Evolutionary conservation across 2,113 vertebrate genomes (phyloP), one percentile per base, ranked within the genome.

Genomic region (Eurystomus gularis): DNA sequence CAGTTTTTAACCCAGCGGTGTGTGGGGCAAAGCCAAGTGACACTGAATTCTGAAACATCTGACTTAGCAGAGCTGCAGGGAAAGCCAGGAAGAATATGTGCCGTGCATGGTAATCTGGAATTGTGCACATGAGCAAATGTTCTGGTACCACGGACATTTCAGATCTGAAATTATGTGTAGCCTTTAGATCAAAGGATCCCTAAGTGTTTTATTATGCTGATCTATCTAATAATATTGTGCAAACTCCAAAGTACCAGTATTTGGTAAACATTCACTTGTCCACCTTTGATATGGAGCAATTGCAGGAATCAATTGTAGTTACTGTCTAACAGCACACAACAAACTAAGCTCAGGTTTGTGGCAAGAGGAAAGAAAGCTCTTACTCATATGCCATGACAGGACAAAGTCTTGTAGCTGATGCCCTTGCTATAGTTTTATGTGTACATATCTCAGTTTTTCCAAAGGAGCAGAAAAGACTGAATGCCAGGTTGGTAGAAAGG

Each of bases 161-260:
- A 40, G 37, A 44, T 69, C 90, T 88, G 70, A 93, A 94, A 72
- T 79, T 5, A 84, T 7, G 6, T 2, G 2, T 48, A 86, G 39
- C 55, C 39, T 84, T 90, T 72, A 26, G 80, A 88, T 90, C 77
- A 93, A 91, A 95, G 88, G 44, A 65, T 76, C 58, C 57, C 60
- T 82, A 49, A 72, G 68, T 70, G 66, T 35, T 96, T 96, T 94
- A 96, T 96, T 95, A 39, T 58, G 62, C 81, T 7, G 13, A 69
- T 94, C 73, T 88, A 84, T n/a, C 86, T 88, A 88, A 86, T 76
- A 57, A 85, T 80, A 58, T 60, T 69, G 88, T 87, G 60, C 88
- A 96, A 96, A 95, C 70, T 97, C 96, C 95, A 91, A 97, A 95
- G 95, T 96, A 94, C 77, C 83, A 61, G 28, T 94, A 60, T 89